Evolutionary conservation across 2,888 invertebrate genomes (phyloP).

Genomic region (Saturnia japonica): DNA sequence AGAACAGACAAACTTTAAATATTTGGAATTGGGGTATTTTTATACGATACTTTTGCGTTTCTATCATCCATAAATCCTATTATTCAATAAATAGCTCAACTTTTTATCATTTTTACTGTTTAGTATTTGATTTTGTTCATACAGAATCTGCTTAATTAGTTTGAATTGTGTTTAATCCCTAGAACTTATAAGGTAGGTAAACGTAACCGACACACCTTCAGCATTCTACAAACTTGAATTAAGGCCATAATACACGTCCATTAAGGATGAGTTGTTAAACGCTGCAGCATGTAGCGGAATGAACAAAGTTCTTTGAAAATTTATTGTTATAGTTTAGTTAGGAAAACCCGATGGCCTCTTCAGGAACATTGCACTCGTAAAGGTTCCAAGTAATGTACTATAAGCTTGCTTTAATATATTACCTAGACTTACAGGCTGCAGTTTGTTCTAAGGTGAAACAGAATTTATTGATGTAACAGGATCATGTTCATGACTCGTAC

Average conservation of each 20-base stretch:
- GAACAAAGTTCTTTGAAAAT: slow-evolving; percentile 64
- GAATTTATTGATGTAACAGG: slow-evolving; percentile 10
- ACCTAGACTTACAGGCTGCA: slow-evolving; percentile 10
- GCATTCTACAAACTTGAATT: slow-evolving; percentile 23
- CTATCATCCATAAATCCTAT: background rate
- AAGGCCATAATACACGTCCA: slow-evolving; percentile 45
- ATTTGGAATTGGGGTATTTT: background rate
- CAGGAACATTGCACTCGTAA: slow-evolving; percentile 41
- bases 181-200: slow-evolving; percentile 5
- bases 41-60: background rate
- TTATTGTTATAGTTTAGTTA: slow-evolving; percentile 72
- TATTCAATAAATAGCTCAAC: background rate
- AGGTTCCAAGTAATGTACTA: slow-evolving; percentile 34
- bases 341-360: slow-evolving; percentile 57
- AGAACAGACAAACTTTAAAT: background rate
- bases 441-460: slow-evolving; percentile 14
- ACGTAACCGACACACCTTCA: background rate
- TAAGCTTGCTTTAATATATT: slow-evolving; percentile 21
- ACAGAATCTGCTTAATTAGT: background rate
- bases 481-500: background rate
- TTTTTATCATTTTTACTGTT: background rate
- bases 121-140: background rate
- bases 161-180: background rate
- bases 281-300: slow-evolving; percentile 54
- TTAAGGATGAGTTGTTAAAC: slow-evolving; percentile 65